Conservation (phyloP, 1,140 invertebrate species). For the Galendromus occidentalis region DNA sequence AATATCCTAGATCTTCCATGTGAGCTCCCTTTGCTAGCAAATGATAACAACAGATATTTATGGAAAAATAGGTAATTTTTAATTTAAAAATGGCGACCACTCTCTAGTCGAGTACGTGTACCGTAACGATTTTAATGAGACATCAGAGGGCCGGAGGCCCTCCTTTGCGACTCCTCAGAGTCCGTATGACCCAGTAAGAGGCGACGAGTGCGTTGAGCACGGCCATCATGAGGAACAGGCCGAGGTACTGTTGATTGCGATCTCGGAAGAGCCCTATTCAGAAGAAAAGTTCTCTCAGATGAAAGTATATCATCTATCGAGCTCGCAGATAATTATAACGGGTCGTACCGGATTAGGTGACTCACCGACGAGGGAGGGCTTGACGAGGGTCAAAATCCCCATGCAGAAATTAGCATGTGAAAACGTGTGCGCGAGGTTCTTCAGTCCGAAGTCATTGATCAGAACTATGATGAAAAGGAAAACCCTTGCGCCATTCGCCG, state of each 20-base stretch:
- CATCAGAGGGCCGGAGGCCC: no score
- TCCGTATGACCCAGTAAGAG: not conserved
- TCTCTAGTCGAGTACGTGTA: no score
- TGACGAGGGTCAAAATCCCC: not conserved
- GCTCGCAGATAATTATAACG: no score
- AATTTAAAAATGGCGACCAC: no score
- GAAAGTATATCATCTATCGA: no score
- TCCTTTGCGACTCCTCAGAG: no score
- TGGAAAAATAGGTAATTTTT: no score
- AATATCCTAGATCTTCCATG: no score
- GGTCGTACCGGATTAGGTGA: not conserved
- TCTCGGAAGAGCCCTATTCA: not conserved
- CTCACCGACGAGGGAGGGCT: not conserved
- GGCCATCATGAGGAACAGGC: not conserved
- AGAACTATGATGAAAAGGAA: constrained; percentile 2
- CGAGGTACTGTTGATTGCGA: not conserved
- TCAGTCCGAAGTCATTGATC: not conserved
- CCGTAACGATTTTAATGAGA: no score
- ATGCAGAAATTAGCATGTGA: constrained; percentile 1
- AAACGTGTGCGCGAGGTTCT: not conserved
- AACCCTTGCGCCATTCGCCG: not conserved
- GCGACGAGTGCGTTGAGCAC: not conserved
- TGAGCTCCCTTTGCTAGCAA: no score
- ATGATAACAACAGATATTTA: no score
- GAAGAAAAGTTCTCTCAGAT: not conserved